A percentile compares a stretch with the other conserved stretches of the same genome.
Evolutionary conservation across 1,140 invertebrate species (phyloP).

Genomic region (Nylanderia fulva): DNA sequence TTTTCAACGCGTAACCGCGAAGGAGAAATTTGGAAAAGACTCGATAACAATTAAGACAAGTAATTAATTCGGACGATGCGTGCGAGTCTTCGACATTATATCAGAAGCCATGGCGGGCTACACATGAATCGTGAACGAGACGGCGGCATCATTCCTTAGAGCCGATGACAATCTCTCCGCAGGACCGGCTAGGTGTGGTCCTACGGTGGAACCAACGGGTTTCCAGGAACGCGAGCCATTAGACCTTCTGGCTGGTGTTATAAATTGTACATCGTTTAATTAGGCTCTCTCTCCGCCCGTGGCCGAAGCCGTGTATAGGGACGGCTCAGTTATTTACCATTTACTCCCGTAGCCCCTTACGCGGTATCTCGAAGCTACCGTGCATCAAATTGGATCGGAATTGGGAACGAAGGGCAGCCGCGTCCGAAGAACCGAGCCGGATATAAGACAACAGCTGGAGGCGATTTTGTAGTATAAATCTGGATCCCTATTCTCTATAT

Average conservation of each 20-base stretch:
- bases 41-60: conserved; percentile 22
- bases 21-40: not conserved
- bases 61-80: conserved; percentile 42
- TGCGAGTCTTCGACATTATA: conserved; percentile 16
- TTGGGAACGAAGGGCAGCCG: conserved; percentile 61
- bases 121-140: conserved; percentile 50
- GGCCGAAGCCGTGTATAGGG: conserved; percentile 74
- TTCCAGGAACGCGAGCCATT: conserved; percentile 86
- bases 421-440: not conserved
- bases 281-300: conserved; percentile 81
- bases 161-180: conserved; percentile 78
- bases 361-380: conserved; percentile 78
- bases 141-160: conserved; percentile 74
- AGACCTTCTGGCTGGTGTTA: conserved; percentile 85
- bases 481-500: not conserved
- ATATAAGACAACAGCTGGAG: conserved; percentile 10
- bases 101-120: conserved; percentile 12
- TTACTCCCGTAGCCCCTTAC: conserved; percentile 76
- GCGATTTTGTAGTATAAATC: conserved; percentile 45
- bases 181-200: conserved; percentile 84
- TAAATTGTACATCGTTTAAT: conserved; percentile 87
- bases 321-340: conserved; percentile 83
- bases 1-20: not conserved
- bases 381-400: conserved; percentile 83
- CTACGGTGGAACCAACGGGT: conserved; percentile 81